Percentiles rank a stretch among this genome's conserved stretches.
phyloP scores from a whole-genome alignment of 2,888 invertebrate genomes.

The Alentia gelatinosa region DNA sequence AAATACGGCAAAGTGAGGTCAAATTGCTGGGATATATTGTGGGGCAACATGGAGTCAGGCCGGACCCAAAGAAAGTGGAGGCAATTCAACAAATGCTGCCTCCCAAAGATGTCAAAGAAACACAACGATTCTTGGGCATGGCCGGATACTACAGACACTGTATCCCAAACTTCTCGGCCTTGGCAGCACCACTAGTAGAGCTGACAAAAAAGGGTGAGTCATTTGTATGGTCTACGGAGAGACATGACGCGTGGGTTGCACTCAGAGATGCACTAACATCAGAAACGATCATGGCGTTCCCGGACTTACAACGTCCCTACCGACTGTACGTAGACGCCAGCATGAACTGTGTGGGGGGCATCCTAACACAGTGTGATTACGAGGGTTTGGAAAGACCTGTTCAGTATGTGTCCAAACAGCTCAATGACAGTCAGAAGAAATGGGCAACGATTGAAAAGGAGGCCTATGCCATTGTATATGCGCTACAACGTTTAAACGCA shows the following conservation, averaged over 20 bases:
- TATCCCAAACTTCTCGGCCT: constrained; percentile 43
- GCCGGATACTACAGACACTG: constrained; percentile 55
- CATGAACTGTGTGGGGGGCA: not conserved
- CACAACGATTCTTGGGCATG: constrained; percentile 57
- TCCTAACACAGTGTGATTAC: constrained; percentile 8
- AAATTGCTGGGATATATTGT: constrained; percentile 63
- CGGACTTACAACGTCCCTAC: constrained; percentile 2
- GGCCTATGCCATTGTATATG: constrained; percentile 45
- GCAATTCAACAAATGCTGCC: constrained; percentile 20
- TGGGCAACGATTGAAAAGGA: constrained; percentile 48
- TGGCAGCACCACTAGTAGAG: constrained; percentile 39
- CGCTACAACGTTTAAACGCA: constrained; percentile 41
- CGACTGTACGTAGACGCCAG: constrained; percentile 48
- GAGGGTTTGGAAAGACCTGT: constrained; percentile 31
- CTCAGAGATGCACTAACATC: constrained; percentile 37
- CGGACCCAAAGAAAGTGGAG: constrained; percentile 60
- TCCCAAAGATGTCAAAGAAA: constrained; percentile 26
- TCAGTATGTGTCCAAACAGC: constrained; percentile 47
- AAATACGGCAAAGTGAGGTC: not conserved
- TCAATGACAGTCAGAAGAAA: not conserved
- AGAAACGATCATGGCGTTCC: constrained; percentile 7
- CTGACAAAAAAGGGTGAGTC: constrained; percentile 39
- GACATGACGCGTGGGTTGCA: constrained; percentile 29
- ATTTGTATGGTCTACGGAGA: constrained; percentile 27
- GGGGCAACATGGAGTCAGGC: constrained; percentile 54